A percentile compares a stretch with the other conserved stretches of the same genome.
These are phyloP conservation scores for Phaethornis superciliosus DNA, from an alignment of 2,113 vertebrate genomes.

Conservation along the genomic window DNA sequence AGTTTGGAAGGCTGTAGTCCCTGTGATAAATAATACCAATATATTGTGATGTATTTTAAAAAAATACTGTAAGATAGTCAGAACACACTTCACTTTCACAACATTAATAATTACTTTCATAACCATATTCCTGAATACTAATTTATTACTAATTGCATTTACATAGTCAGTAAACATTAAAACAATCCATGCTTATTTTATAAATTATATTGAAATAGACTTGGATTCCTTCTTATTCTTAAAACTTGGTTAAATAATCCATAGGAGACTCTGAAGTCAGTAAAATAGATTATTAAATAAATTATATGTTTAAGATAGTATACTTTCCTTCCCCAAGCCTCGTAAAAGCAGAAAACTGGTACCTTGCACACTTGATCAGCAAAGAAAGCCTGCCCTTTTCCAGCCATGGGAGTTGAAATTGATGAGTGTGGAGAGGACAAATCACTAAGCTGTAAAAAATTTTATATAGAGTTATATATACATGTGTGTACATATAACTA, in stretches of 20 bases:
- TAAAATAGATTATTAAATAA: neutral
- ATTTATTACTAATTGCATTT: neutral
- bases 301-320: neutral
- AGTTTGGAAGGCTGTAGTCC: neutral
- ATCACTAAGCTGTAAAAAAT: conserved; percentile 75
- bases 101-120: neutral
- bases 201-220: neutral
- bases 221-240: neutral
- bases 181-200: neutral
- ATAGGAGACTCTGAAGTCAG: neutral
- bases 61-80: neutral
- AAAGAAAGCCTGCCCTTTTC: conserved; percentile 80
- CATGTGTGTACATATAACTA: neutral
- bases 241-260: neutral
- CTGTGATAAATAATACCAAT: neutral
- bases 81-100: neutral
- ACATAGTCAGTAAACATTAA: neutral
- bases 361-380: conserved; percentile 78
- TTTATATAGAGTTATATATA: neutral
- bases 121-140: neutral
- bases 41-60: neutral
- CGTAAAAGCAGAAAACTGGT: neutral
- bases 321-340: neutral
- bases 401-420: conserved; percentile 80
- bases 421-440: conserved; percentile 76